Conservation (phyloP, 2,888 invertebrate species). For the Vesta saturnalis region DNA sequence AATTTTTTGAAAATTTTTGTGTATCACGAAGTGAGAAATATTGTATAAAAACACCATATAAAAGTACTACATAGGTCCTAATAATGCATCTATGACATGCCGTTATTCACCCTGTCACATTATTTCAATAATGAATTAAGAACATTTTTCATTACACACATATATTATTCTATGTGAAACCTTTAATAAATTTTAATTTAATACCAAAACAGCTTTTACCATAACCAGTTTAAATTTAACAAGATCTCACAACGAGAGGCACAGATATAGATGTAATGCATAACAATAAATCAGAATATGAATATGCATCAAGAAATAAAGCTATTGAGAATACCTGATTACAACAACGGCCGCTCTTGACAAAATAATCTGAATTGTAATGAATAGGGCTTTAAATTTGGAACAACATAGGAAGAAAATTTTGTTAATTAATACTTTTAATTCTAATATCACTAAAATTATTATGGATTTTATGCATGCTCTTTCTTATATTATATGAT, state of each 20-base stretch:
- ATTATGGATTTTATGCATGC: background rate
- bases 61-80: too few relatives aligned
- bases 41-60: too few relatives aligned
- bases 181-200: conserved; percentile 6
- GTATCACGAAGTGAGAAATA: too few relatives aligned
- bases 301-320: conserved; percentile 51
- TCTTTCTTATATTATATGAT: too few relatives aligned
- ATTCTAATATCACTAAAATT: background rate
- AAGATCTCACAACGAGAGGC: conserved; percentile 46
- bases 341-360: conserved; percentile 38
- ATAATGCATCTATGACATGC: too few relatives aligned
- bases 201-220: conserved; percentile 30
- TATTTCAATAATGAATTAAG: too few relatives aligned
- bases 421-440: conserved; percentile 30
- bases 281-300: conserved; percentile 54
- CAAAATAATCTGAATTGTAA: conserved; percentile 41
- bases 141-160: too few relatives aligned
- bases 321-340: conserved; percentile 50
- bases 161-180: too few relatives aligned
- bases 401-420: conserved; percentile 28
- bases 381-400: conserved; percentile 34
- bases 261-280: conserved; percentile 54
- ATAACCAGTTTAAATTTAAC: conserved; percentile 45
- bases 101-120: too few relatives aligned
- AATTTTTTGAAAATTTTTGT: too few relatives aligned